Evolutionary conservation across 2,113 vertebrate species (phyloP), one percentile per base, ranked within the genome.

Genomic region (Phaetusa simplex): DNA sequence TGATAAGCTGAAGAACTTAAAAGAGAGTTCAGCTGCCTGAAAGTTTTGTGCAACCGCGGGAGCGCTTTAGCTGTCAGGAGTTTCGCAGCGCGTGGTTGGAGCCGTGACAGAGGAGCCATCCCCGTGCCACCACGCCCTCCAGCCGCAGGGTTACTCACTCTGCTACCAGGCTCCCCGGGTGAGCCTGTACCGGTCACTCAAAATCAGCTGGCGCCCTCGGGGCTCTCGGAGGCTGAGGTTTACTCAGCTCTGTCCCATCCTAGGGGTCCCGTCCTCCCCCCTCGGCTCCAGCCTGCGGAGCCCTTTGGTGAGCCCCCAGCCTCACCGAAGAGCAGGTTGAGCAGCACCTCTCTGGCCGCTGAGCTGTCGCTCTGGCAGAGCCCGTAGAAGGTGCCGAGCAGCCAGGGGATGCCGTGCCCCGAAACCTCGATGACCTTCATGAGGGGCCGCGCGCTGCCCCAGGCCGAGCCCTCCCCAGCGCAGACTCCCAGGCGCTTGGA

Each of bases 361-460:
- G 98, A 98, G 91, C 98, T 99, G 97, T 99, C 98, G 59, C 99
- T 99, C 93, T 99, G 98, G 90, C 98, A 99, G 86, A 99, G 95
- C 74, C 99, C 99, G 96, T 99, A 99, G 29, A 97, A 91, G 61
- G 98, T 98, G 45, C 99, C 99, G 14, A 98, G 98, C 94, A 99
- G 97, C 99, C 99, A 99, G 14, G 99, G 99, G 92, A 99, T 98
- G 66, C 99, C 99, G 6, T 99, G 99, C 7, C 99, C 99, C 1
- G 99, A 99, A 32, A 99, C 96, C 98, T 99, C 99, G 38, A 99
- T 97, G 58, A 99, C 98, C 86, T 99, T 99, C 99, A 99, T 99
- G 3, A 99, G 91, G 2, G 99, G 99, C 1, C 99, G 98, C 14
- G 98, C 97, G 77, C 98, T 99, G 72, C 99, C 99, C 99, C 99